Conservation (phyloP, 1,140 invertebrate species). For the Caenorhabditis inopinata region DNA sequence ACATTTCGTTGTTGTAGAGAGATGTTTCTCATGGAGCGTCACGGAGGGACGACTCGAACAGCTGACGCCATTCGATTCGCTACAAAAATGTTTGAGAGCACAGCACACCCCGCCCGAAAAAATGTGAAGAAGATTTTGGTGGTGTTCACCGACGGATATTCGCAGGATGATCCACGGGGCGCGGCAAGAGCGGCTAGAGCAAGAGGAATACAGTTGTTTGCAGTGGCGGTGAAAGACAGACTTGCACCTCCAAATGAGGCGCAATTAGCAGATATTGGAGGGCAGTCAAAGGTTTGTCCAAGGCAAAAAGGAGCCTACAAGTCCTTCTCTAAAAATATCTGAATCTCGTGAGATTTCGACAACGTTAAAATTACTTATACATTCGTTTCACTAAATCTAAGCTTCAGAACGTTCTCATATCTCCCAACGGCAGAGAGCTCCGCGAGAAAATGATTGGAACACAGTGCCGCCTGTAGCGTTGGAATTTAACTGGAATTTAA, state of each 20-base stretch:
- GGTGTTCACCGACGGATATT: conserved; percentile 44
- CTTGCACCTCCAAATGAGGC: conserved; percentile 31
- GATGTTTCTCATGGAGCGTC: conserved; percentile 29
- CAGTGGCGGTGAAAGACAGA: conserved; percentile 27
- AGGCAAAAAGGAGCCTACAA: too few species aligned
- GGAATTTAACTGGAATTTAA: too few species aligned
- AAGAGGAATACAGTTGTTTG: conserved; percentile 38
- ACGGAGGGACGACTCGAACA: conserved; percentile 43
- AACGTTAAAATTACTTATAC: too few species aligned
- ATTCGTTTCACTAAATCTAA: background rate
- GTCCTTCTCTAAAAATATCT: too few species aligned
- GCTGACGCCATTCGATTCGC: conserved; percentile 39
- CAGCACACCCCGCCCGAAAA: conserved; percentile 1
- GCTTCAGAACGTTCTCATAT: conserved; percentile 23
- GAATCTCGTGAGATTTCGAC: background rate
- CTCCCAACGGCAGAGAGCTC: background rate
- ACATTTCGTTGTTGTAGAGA: conserved; percentile 10
- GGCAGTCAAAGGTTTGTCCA: conserved; percentile 11
- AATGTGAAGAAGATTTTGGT: conserved; percentile 32
- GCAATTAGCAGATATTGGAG: conserved; percentile 18
- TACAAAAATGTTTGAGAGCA: conserved; percentile 13
- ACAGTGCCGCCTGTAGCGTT: background rate
- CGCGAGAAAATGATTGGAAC: conserved; percentile 35
- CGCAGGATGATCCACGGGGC: conserved; percentile 34
- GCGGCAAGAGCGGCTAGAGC: conserved; percentile 24